Base-by-base conservation (phyloP, 2,797 vertebrate species). In the Oryzias sinensis region DNA sequence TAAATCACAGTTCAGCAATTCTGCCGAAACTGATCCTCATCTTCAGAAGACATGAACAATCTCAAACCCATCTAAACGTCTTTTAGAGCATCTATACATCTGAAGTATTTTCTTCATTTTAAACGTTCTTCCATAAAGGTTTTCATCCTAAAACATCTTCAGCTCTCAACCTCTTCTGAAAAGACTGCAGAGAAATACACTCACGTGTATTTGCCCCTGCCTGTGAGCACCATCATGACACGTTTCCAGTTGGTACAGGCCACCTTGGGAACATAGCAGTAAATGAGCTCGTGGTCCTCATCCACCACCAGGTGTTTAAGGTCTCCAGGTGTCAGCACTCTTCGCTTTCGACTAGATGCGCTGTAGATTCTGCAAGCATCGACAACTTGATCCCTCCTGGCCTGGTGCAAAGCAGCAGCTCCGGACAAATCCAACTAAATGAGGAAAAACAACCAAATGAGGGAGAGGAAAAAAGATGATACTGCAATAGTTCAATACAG, bases 161-260 rank as follows among this genome's bases (percentile, higher is more conserved):
- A 22, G 11, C 45, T 47, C 11, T 47, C 5, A 40, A 53, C 18
- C 18, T 22, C 18, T 13, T 6, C 7, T 18, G 18, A 18, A 18
- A 18, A 18, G 18, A 24, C 24, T 17, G 13, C 14, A 0, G 33
- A 8, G 2, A 17, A 27, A 0, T 3, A 1, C 11, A 55, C 80
- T 54, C 29, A 89, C 89, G 83, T 96, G 89, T 98, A 98, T 68
- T 96, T 98, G 22, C 96, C 97, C 5, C 89, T 92, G 5, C 97
- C 95, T 0, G 92, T 95, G 59, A 99, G 93, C 17, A 99, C 97
- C 97, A 99, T 98, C 97, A 99, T 98, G 65, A 99, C 95, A 11
- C 97, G 92, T 82, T 99, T 99, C 97, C 97, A 99, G 91, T 99
- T 99, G 86, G 97, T 99, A 61, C 97, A 99, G 41, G 97, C 97